Evolutionary conservation across 2,113 vertebrate genomes (phyloP), one percentile per base, ranked within the genome.

Genomic region (Guaruba guarouba): DNA sequence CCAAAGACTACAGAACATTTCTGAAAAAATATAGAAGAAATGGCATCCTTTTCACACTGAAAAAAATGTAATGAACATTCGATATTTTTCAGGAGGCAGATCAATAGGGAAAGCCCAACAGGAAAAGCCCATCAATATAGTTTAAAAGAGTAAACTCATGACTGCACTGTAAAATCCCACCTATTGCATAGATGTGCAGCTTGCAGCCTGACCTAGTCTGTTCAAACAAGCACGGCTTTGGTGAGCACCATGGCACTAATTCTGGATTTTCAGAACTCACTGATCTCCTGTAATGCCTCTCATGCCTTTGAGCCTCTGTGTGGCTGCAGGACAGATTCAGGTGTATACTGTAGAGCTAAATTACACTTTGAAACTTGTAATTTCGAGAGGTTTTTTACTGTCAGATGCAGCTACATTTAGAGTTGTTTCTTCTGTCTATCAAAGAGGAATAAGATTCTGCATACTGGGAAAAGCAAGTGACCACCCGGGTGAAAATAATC

Each of bases 51-150:
- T 94, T 54, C 39, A 15, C 35, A 81, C 29, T 37, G 39, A 61
- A 90, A 78, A 25, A 25, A 25, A 5, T 0, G 0, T 46, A 29
- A 54, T 27, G 49, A 63, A 18, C 5, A 12, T 55, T 67, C 25
- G 27, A 0, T 57, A 8, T 5, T 35, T 59, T 90, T 86, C 18
- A 74, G 49, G 63, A 70, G 27, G 39, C 24, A 48, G 77, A 71
- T 80, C 12, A 3, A 83, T 35, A 51, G 15, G 46, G 69, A 71
- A 86, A 82, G 43, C 15, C 90, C 84, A 78, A 41, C 10, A 76
- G 49, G 67, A 73, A 66, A 86, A 95, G 64, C 25, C 52, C 73
- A 15, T 59, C 68, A 67, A n/a, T 46, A n/a, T 3, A 15, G 16
- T 75, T 82, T 33, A 41, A 39, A 55, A 62, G 44, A 70, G 63